phyloP scores from a whole-genome alignment of 2,113 vertebrate genomes.

The Elgaria multicarinata region DNA sequence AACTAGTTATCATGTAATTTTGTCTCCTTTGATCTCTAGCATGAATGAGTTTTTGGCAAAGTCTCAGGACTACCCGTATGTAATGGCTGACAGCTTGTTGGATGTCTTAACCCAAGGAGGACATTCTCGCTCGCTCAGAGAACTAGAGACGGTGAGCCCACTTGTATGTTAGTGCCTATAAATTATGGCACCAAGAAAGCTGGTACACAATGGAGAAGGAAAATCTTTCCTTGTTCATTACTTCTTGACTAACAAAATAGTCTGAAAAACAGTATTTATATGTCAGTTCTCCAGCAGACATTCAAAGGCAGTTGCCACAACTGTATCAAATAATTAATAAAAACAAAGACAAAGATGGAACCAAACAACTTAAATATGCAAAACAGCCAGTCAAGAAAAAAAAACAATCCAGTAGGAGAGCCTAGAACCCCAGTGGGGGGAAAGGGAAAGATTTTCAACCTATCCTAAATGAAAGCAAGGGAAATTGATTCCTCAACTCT shows the following conservation, averaged over 20 bases:
- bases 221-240: no score
- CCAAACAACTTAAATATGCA: no score
- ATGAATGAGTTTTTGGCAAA: conserved; percentile 88
- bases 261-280: neutral
- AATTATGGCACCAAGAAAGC: neutral
- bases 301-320: no score
- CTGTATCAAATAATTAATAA: no score
- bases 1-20: neutral
- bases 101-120: conserved; percentile 93
- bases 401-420: no score
- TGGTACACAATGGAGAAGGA: neutral
- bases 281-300: no score
- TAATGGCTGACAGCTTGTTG: conserved; percentile 93
- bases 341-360: no score
- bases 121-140: conserved; percentile 87
- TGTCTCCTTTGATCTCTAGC: conserved; percentile 68
- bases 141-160: conserved; percentile 81
- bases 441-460: no score
- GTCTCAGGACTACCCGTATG: conserved; percentile 87
- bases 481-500: no score
- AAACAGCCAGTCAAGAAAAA: no score
- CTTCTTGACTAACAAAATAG: neutral
- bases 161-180: neutral
- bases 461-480: no score
- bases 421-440: no score